Conservation (phyloP, 2,113 vertebrate genomes). For the Acanthisitta chloris region DNA sequence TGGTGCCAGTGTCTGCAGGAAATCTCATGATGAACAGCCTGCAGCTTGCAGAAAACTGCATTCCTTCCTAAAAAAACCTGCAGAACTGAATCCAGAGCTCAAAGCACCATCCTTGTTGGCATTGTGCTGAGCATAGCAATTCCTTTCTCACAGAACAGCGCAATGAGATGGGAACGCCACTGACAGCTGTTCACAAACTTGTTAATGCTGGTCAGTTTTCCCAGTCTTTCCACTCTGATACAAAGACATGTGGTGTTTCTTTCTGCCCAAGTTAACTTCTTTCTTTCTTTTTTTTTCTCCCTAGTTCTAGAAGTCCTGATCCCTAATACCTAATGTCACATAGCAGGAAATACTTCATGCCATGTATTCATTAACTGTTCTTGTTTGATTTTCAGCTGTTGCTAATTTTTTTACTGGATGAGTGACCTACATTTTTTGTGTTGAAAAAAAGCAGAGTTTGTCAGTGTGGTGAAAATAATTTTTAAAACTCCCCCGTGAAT, state of each 20-base stretch:
- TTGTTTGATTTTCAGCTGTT: slow-evolving; percentile 43
- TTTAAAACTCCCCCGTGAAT: neutral
- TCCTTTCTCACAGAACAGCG: neutral
- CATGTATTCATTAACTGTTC: slow-evolving; percentile 14
- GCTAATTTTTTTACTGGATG: neutral
- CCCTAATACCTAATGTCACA: neutral
- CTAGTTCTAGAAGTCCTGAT: neutral
- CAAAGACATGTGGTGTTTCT: neutral
- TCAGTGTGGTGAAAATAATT: neutral
- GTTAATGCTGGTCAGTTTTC: neutral
- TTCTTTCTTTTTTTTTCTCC: neutral
- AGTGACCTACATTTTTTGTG: neutral
- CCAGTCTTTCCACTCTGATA: neutral
- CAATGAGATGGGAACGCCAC: neutral
- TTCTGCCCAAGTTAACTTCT: neutral
- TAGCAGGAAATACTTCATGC: slow-evolving; percentile 35
- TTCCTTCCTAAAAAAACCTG: neutral
- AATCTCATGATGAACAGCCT: neutral
- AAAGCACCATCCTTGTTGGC: neutral
- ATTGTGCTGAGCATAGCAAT: neutral
- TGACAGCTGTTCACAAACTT: neutral
- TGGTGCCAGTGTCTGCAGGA: neutral
- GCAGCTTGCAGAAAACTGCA: neutral
- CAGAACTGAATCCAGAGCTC: neutral
- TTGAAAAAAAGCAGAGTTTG: neutral